phyloP scores from a whole-genome alignment of 2,797 vertebrate genomes.

The Uromys caudimaculatus region DNA sequence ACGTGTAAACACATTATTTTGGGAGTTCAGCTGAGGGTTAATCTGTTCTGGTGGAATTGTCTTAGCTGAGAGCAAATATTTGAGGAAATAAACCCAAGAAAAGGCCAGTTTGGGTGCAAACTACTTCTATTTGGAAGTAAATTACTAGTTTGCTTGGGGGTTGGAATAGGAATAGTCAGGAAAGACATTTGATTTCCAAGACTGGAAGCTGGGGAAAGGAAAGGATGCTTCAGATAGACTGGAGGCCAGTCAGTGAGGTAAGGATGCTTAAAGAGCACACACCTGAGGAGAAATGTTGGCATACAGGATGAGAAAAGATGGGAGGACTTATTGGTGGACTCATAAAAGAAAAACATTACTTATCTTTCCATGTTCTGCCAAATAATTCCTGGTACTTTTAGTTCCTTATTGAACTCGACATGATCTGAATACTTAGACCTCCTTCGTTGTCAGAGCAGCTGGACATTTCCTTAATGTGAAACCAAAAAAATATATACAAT shows the following conservation, averaged over 20 bases:
- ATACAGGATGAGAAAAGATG: neutral
- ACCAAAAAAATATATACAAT: neutral
- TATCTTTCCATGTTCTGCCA: neutral
- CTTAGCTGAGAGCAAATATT: neutral
- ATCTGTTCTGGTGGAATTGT: neutral
- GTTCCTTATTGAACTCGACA: neutral
- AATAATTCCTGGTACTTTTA: neutral
- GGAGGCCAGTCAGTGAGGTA: neutral
- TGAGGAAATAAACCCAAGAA: neutral
- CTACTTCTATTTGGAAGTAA: neutral
- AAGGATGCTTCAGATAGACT: neutral
- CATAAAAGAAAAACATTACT: neutral
- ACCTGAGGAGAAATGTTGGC: neutral
- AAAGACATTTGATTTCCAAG: neutral
- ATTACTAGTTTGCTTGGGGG: neutral
- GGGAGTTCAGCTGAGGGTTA: neutral
- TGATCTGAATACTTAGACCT: neutral
- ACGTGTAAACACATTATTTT: neutral
- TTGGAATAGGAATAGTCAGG: neutral
- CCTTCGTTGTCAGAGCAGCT: neutral
- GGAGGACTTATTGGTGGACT: neutral
- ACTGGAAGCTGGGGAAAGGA: neutral
- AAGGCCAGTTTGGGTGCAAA: neutral
- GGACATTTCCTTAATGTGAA: conserved; percentile 8
- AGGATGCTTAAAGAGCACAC: neutral